phyloP scores from a whole-genome alignment of 2,113 vertebrate species.

The Salvelinus fontinalis region DNA sequence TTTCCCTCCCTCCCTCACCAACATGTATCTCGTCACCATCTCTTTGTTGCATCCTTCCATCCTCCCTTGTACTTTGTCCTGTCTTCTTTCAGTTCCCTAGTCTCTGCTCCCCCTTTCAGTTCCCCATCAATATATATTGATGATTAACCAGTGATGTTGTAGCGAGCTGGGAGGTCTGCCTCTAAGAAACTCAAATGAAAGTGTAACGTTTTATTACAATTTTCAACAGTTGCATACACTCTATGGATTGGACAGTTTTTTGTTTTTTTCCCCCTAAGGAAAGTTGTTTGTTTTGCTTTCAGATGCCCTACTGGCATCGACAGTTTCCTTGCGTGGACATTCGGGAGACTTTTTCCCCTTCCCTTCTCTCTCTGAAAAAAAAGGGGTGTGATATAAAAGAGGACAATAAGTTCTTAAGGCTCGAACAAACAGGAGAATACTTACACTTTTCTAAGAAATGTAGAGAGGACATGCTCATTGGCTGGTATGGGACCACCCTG shows the following conservation, averaged over 20 bases:
- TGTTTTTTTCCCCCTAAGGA: too few species aligned
- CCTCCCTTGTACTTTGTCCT: slow-evolving; percentile 19
- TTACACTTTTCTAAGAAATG: slow-evolving; percentile 1
- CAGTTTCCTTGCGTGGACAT: slow-evolving; percentile 23
- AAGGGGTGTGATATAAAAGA: slow-evolving; percentile 37
- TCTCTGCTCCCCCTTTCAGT: neutral
- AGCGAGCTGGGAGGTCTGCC: slow-evolving; percentile 54
- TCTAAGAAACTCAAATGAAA: slow-evolving; percentile 30
- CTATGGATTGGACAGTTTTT: slow-evolving; percentile 5
- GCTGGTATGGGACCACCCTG: slow-evolving; percentile 33
- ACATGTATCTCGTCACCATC: slow-evolving; percentile 37
- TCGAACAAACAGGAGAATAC: neutral
- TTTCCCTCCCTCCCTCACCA: slow-evolving; percentile 37
- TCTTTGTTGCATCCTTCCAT: slow-evolving; percentile 24
- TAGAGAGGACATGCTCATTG: slow-evolving; percentile 17
- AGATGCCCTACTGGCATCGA: slow-evolving; percentile 37
- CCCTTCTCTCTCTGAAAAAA: slow-evolving; percentile 27
- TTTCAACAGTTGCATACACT: neutral
- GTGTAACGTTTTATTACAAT: neutral
- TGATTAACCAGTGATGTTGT: slow-evolving; percentile 36
- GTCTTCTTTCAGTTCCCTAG: slow-evolving; percentile 1
- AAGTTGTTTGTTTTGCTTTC: slow-evolving; percentile 37
- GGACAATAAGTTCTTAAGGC: slow-evolving; percentile 33
- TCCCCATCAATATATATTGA: slow-evolving; percentile 33
- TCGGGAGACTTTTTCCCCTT: slow-evolving; percentile 19